These are phyloP conservation scores for Drosophila barbarae DNA, from an alignment of 2,888 invertebrate genomes.

Conservation along the genomic window DNA sequence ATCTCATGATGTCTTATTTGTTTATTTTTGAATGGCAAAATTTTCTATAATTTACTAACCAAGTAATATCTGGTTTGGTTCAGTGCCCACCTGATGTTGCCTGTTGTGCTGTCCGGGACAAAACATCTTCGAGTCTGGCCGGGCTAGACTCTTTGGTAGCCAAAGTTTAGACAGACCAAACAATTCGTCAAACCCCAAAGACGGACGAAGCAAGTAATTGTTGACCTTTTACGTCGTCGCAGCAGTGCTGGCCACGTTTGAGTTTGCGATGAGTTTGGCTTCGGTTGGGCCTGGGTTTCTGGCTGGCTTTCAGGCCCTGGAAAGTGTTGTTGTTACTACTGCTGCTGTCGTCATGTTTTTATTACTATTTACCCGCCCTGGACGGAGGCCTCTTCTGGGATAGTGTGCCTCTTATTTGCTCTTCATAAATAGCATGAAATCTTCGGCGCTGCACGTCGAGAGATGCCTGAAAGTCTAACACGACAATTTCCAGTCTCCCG, in stretches of 20 bases:
- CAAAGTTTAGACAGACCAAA: constrained; percentile 74
- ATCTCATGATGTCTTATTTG: too few relatives aligned
- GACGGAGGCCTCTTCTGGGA: constrained; percentile 41
- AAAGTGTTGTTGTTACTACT: constrained; percentile 23
- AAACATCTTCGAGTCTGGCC: constrained; percentile 58
- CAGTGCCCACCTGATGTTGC: constrained; percentile 27
- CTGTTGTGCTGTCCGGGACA: constrained; percentile 30
- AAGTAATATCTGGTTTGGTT: neutral
- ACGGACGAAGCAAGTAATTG: constrained; percentile 68
- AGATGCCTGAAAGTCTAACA: constrained; percentile 74
- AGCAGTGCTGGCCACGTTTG: constrained; percentile 57
- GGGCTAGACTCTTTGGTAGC: constrained; percentile 72
- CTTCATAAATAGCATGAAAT: constrained; percentile 74
- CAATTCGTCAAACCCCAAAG: constrained; percentile 65
- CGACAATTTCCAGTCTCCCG: constrained; percentile 63
- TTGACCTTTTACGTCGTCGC: constrained; percentile 72
- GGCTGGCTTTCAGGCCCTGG: constrained; percentile 35
- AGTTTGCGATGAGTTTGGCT: constrained; percentile 41
- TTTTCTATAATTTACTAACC: neutral
- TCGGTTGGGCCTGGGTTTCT: constrained; percentile 53
- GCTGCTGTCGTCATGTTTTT: constrained; percentile 63
- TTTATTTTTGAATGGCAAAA: neutral
- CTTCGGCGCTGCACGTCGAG: constrained; percentile 66
- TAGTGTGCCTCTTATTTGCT: constrained; percentile 56
- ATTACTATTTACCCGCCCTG: constrained; percentile 72